These are phyloP conservation scores for Proales similis DNA, from an alignment of 1,140 invertebrate genomes.

Conservation along the genomic window DNA sequence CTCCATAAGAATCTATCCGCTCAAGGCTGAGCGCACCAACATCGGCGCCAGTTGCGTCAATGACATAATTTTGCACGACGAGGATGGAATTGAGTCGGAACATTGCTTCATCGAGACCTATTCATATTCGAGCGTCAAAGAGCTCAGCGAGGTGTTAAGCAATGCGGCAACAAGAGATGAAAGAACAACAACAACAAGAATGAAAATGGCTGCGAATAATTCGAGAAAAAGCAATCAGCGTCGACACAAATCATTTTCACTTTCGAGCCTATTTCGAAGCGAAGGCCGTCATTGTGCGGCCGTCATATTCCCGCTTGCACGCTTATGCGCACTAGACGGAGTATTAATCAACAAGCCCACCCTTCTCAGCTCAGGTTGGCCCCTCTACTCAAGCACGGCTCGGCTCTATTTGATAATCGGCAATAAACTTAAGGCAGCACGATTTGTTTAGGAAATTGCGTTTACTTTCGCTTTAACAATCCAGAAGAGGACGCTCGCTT, in stretches of 20 bases:
- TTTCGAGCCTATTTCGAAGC: slow-evolving; percentile 1
- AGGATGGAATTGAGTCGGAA: slow-evolving; percentile 67
- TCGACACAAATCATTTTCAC: not conserved
- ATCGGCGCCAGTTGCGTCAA: slow-evolving; percentile 61
- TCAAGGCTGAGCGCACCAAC: slow-evolving; percentile 63
- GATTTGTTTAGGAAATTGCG: slow-evolving; percentile 27
- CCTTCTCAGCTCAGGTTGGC: slow-evolving; percentile 11
- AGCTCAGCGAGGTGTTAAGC: too few relatives aligned
- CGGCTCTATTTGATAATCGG: not conserved
- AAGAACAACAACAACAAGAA: too few relatives aligned
- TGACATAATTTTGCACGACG: slow-evolving; percentile 70
- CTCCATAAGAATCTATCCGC: slow-evolving; percentile 44
- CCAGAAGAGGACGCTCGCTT: slow-evolving; percentile 5
- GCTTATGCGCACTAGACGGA: slow-evolving; percentile 29
- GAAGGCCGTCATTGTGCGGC: not conserved
- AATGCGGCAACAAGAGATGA: too few relatives aligned
- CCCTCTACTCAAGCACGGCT: not conserved
- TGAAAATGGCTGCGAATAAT: not conserved
- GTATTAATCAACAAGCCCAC: slow-evolving; percentile 12
- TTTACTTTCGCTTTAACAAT: slow-evolving; percentile 33
- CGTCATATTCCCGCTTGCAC: not conserved
- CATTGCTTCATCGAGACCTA: slow-evolving; percentile 78
- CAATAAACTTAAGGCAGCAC: slow-evolving; percentile 20
- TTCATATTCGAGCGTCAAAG: too few relatives aligned
- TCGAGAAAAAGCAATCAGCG: slow-evolving; percentile 2